A percentile compares a stretch with the other conserved stretches of the same genome.
Evolutionary conservation across 2,113 vertebrate species (phyloP).

Genomic region (Podiceps cristatus): DNA sequence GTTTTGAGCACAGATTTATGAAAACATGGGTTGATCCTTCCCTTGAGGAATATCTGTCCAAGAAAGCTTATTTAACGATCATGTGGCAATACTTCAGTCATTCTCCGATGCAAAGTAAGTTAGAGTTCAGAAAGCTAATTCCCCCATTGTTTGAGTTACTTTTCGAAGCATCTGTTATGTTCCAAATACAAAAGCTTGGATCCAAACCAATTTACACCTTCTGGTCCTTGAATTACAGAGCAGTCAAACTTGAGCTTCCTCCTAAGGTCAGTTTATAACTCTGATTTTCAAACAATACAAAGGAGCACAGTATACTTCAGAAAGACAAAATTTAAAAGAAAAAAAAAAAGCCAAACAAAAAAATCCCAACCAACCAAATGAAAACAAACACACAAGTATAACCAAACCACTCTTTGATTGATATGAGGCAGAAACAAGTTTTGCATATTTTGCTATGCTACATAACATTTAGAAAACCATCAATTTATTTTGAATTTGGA

Average conservation of each 20-base stretch:
- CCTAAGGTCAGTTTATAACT: neutral
- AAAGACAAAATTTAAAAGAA: neutral
- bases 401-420: neutral
- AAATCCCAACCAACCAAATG: neutral
- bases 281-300: neutral
- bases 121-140: neutral
- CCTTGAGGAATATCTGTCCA: neutral
- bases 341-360: fast-evolving
- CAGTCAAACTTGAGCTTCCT: neutral
- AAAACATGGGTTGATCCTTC: neutral
- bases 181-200: neutral
- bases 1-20: neutral
- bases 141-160: neutral
- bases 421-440: neutral
- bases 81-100: neutral
- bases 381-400: neutral
- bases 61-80: neutral
- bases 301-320: neutral
- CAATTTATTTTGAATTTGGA: neutral
- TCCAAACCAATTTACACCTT: neutral
- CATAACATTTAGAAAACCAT: neutral
- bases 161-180: neutral
- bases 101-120: neutral
- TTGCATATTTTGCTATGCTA: neutral
- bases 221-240: neutral